Base-by-base conservation (phyloP, 2,888 invertebrate genomes). In the Salpingus planirostris region DNA sequence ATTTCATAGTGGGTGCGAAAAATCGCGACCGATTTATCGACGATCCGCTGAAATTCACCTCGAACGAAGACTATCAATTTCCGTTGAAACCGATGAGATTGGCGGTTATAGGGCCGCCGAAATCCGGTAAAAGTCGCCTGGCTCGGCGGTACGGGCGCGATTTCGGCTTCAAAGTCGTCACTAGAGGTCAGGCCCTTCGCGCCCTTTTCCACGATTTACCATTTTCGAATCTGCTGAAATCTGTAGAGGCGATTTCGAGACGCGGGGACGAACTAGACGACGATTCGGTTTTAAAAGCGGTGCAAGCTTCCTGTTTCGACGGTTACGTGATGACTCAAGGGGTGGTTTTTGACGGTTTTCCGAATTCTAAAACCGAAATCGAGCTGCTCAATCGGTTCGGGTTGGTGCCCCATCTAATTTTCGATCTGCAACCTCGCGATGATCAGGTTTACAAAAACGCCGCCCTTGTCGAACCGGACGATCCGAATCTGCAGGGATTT, bases 311-410 rank as follows among this genome's bases (percentile, higher is more conserved):
- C 21, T 56, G 66, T 21, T 65, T 70, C 27, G 70, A 73, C 55
- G 60, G 66, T 29, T 64, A 64, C 29, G 60, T 65, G 6, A 47
- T 62, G 2, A 68, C 72, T 2, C 69, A 71, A 46, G 80, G 80
- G n/a, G 67, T 69, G 49, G 56, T 80, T 8, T 64, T 75, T 31
- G 79, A 80, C 50, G 79, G 78, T 1, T 73, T 77, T 55, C 78
- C 77, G 3, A 62, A 65, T 32, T 61, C 59, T 12, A 58, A 67
- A n/a, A 50, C 61, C 24, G 73, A 76, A 54, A 64, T 69, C 7
- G 60, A 63, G 42, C 63, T 68, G 44, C 54, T 78, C 11, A 58
- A 62, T 2, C 65, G 63, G 43, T 36, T 65, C 12, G 73, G 72
- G 14, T 49, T 78, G n/a, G 68, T 71, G 35, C 78, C 80, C 1